Conservation (phyloP, 2,797 vertebrate species). For the Micropoecilia bifurca region DNA sequence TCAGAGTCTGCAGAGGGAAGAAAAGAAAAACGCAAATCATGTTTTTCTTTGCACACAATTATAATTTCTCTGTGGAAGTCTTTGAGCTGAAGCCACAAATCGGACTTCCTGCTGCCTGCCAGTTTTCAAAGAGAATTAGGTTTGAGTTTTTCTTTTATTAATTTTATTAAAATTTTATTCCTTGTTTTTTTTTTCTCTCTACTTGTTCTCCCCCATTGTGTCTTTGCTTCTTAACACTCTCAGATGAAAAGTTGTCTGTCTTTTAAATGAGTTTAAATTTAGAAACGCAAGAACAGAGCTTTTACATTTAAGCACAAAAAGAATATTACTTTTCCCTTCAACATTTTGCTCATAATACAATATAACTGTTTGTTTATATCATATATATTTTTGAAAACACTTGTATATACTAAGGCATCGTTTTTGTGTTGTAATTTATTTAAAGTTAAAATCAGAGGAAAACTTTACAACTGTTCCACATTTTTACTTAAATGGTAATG, state of each 20-base stretch:
- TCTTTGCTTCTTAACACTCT: conserved; percentile 37
- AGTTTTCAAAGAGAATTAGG: conserved; percentile 67
- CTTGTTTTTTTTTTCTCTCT: not conserved
- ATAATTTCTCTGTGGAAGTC: conserved; percentile 64
- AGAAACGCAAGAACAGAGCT: not conserved
- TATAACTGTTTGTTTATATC: not conserved
- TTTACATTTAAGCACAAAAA: conserved; percentile 3
- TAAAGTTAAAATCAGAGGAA: not conserved
- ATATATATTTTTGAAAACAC: not conserved
- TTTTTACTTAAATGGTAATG: not conserved
- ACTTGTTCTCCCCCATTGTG: conserved; percentile 46
- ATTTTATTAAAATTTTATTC: not conserved
- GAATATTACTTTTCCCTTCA: conserved; percentile 5
- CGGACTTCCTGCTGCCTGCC: conserved; percentile 41
- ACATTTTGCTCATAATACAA: not conserved
- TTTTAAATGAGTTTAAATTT: conserved; percentile 38
- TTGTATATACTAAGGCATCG: not conserved
- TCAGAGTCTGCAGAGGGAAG: conserved; percentile 26
- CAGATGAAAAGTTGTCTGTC: conserved; percentile 38
- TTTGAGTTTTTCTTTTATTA: conserved; percentile 38
- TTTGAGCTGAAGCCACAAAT: conserved; percentile 47
- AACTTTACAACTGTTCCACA: not conserved
- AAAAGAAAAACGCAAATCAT: conserved; percentile 23
- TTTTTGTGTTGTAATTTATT: not conserved
- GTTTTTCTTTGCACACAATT: conserved; percentile 76